Evolutionary conservation across 2,888 invertebrate species (phyloP), one percentile per base, ranked within the genome.

Genomic region (Gortyna flavago): DNA sequence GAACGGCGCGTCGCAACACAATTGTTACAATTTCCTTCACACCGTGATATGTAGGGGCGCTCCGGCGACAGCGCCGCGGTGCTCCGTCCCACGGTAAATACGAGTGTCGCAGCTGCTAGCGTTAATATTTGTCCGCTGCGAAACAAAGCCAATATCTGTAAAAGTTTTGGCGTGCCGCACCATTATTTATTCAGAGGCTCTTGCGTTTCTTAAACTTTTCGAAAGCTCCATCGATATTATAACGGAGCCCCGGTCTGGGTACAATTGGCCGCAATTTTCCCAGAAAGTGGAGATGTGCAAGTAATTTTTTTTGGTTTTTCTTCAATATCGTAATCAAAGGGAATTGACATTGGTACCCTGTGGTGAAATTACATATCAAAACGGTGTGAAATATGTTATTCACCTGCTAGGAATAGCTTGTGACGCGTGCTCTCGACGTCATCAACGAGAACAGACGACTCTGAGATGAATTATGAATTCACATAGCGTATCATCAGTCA

Each of bases 141-240:
- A 93, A 95, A 95, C 93, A 94, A 93, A 92, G 91, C 93, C 93
- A 95, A 95, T 95, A 95, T 94, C 93, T 92, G 93, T 92, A 93
- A 93, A 95, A 95, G 93, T 95, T 95, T 92, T 86, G 91, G 88
- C 89, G 86, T 88, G 87, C 85, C 83, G 86, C 90, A 89, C 89
- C 93, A 93, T 95, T 94, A 94, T 94, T 95, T 94, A 95, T 95
- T 95, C 94, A 94, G 91, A 91, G 91, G 87, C 91, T 91, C 92
- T 90, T 91, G 91, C 90, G 91, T 93, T 93, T 91, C 93, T 94
- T 93, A 89, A 92, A 93, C 90, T 93, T 93, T 90, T 87, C 81
- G 86, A 91, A 91, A 87, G 85, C 87, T 89, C 85, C 80, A 79
- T 87, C 86, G 89, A 92, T 93, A 91, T 93, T 91, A 92, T 89